Conservation (phyloP, 2,113 vertebrate genomes). For the Gopherus flavomarginatus region DNA sequence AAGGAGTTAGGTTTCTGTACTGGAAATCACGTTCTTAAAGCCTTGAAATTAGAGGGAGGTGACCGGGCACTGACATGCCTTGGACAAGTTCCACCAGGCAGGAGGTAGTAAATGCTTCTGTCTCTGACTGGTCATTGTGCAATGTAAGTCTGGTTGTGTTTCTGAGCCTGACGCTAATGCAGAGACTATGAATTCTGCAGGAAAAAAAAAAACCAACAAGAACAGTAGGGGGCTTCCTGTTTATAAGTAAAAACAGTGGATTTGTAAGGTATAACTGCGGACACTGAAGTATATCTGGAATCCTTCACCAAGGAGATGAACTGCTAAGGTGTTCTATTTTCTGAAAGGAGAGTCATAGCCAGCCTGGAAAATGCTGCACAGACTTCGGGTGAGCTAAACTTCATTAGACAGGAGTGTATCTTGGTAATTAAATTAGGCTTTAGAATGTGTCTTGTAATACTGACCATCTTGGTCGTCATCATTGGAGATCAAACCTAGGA, state of each 20-base stretch:
- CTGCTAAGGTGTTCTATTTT: neutral
- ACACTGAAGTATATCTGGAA: neutral
- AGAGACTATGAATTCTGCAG: neutral
- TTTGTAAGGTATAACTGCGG: neutral
- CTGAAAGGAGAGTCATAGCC: neutral
- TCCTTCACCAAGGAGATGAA: neutral
- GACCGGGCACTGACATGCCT: neutral
- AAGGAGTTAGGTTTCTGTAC: neutral
- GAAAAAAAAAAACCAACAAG: neutral
- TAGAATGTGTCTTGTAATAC: neutral
- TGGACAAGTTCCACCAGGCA: neutral
- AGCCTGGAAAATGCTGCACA: neutral
- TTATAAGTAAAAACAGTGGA: neutral
- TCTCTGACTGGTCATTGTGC: neutral
- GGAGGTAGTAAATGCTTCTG: neutral
- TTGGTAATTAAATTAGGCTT: neutral
- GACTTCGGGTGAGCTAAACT: neutral
- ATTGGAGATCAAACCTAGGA: neutral
- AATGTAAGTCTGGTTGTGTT: neutral
- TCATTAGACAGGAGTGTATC: neutral
- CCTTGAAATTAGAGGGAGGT: neutral
- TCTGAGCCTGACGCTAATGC: neutral
- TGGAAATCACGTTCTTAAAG: neutral
- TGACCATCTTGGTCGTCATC: neutral
- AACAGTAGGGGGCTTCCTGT: neutral